These are phyloP conservation scores for Eulemur macaco DNA, from an alignment of 2,113 vertebrate species.

Conservation along the genomic window DNA sequence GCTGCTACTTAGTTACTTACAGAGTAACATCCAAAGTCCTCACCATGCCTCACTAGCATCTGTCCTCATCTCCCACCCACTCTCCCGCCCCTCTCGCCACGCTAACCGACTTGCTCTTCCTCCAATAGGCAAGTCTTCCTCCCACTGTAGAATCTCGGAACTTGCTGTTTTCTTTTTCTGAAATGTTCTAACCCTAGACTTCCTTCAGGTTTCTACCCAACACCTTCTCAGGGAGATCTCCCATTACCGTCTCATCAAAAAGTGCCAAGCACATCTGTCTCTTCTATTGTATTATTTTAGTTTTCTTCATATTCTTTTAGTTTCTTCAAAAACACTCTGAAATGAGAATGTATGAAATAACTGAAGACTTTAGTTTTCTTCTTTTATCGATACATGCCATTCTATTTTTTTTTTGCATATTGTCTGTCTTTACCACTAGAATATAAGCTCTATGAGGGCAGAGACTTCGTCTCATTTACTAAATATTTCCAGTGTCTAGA, in stretches of 20 bases:
- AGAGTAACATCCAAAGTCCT: neutral
- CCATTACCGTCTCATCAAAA: neutral
- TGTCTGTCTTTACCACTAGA: neutral
- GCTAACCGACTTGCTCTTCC: neutral
- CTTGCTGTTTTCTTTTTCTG: neutral
- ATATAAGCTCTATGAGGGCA: neutral
- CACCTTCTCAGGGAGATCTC: neutral
- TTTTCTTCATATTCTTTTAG: neutral
- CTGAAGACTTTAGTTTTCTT: neutral
- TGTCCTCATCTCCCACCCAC: neutral
- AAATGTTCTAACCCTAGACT: neutral
- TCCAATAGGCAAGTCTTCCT: neutral
- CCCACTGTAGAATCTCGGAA: neutral
- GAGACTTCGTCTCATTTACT: neutral
- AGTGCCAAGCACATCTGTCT: neutral
- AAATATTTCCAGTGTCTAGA: neutral
- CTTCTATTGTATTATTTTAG: neutral
- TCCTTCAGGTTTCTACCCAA: neutral
- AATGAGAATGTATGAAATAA: neutral
- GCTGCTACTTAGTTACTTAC: neutral
- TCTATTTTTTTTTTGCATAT: neutral
- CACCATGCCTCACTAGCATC: neutral
- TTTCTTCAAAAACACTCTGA: neutral
- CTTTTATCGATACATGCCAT: neutral
- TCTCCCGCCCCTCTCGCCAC: neutral